Evolutionary conservation across 2,888 invertebrate species (phyloP), one percentile per base, ranked within the genome.

Genomic region (Philonicus albiceps): DNA sequence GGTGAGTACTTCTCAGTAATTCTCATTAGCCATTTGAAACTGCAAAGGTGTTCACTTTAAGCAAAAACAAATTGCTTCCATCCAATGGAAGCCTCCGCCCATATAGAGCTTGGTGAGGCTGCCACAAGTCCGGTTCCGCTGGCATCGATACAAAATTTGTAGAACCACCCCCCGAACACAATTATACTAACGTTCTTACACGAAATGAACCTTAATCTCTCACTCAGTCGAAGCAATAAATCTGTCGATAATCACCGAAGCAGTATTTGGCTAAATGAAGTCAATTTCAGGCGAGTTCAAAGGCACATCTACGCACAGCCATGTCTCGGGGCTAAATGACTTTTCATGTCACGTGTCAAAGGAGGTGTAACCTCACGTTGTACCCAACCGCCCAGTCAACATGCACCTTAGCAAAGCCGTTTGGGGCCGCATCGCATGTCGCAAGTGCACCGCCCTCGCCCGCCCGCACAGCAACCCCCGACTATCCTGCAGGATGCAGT

Each of bases 311-410:
- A 34, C 73, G 84, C 84, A 34, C 73, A 73, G 72, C 40, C 73
- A 55, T 85, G 87, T 87, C 88, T 88, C 86, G 86, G 86, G 88
- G 87, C 88, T 88, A 89, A 89, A 89, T 89, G 90, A 90, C 88
- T 89, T 90, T 89, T 88, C 88, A 88, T 90, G 90, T 89, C 89
- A 90, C 89, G 89, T 90, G 90, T 90, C 90, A 89, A 89, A 89
- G 89, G 89, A 89, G 89, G 89, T 89, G 89, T 89, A 89, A 89
- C 89, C 88, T 89, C 87, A 89, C 89, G 89, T 89, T 87, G 86
- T 88, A 88, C 78, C 85, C 88, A 86, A 85, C 88, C 89, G 89
- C 89, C 89, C 89, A 88, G 87, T 86, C 89, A 89, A 88, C 88
- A 89, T 89, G 89, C 89, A 89, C 89, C 89, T 89, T 88, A 73